phyloP scores from a whole-genome alignment of 92 coral and sea anemone species.

The Paramuricea clavata region DNA sequence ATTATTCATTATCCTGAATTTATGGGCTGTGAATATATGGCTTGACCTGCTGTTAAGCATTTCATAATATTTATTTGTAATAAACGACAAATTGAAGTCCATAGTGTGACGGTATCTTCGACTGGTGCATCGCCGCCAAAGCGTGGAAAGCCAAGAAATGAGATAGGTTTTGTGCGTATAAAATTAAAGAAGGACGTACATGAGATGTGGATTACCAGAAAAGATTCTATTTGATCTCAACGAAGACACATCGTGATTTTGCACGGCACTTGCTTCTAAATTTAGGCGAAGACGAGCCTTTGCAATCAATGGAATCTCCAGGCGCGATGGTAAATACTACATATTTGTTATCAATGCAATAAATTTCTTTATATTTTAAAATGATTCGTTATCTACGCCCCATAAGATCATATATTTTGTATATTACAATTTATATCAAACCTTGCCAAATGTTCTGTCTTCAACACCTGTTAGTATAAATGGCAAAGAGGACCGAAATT shows the following conservation, averaged over 20 bases:
- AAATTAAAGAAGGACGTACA: slow-evolving; percentile 8
- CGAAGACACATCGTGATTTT: slow-evolving; percentile 10
- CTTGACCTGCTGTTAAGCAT: not conserved
- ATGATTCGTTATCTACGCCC: not conserved
- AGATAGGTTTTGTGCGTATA: not conserved
- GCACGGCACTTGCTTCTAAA: slow-evolving; percentile 16
- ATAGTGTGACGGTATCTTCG: not conserved
- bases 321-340: not conserved
- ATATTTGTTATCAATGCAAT: not conserved
- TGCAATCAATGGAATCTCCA: not conserved
- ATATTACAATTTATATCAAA: not conserved
- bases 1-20: not conserved
- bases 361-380: not conserved
- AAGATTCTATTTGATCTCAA: not conserved
- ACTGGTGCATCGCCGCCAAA: slow-evolving; percentile 13
- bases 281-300: not conserved
- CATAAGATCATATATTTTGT: not conserved
- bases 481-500: not conserved
- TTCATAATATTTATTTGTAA: not conserved
- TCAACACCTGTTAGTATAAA: not conserved
- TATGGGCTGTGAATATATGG: not conserved
- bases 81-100: not conserved
- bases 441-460: not conserved
- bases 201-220: slow-evolving; percentile 10
- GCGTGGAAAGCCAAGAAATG: slow-evolving; percentile 20